Evolutionary conservation across 2,113 vertebrate genomes (phyloP).

Genomic region (Podiceps cristatus): DNA sequence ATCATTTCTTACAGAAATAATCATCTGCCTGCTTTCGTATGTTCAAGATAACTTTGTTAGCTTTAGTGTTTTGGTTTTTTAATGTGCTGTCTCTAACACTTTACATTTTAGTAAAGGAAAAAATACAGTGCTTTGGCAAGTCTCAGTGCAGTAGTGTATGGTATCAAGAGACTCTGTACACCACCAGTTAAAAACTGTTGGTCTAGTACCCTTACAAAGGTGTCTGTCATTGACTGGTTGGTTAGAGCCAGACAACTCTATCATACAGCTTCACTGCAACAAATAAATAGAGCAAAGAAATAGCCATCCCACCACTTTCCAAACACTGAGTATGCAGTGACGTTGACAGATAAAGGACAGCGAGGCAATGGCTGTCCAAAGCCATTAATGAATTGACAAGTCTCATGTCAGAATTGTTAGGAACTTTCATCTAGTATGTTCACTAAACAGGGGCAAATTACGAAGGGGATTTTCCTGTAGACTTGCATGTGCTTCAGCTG

Average conservation of each 20-base stretch:
- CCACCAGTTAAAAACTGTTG: background rate
- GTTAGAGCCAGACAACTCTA: background rate
- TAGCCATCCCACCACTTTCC: rapidly evolving
- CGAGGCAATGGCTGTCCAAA: background rate
- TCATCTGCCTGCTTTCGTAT: background rate
- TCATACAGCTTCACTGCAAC: background rate
- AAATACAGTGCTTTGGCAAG: background rate
- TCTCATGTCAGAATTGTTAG: background rate
- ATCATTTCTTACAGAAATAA: background rate
- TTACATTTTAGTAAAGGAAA: background rate
- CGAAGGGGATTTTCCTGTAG: background rate
- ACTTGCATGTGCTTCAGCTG: background rate
- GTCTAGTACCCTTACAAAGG: background rate
- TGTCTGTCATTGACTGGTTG: background rate
- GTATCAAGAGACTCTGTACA: background rate
- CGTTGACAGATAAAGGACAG: background rate
- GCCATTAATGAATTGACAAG: background rate
- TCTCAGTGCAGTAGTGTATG: background rate
- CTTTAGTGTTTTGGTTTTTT: background rate
- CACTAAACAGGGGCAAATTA: background rate
- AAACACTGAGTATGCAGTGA: background rate
- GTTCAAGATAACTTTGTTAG: background rate
- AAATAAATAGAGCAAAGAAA: background rate
- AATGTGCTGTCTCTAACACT: background rate
- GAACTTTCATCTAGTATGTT: background rate